Base-by-base conservation (phyloP, 2,113 vertebrate species). In the Gracilinanus agilis region DNA sequence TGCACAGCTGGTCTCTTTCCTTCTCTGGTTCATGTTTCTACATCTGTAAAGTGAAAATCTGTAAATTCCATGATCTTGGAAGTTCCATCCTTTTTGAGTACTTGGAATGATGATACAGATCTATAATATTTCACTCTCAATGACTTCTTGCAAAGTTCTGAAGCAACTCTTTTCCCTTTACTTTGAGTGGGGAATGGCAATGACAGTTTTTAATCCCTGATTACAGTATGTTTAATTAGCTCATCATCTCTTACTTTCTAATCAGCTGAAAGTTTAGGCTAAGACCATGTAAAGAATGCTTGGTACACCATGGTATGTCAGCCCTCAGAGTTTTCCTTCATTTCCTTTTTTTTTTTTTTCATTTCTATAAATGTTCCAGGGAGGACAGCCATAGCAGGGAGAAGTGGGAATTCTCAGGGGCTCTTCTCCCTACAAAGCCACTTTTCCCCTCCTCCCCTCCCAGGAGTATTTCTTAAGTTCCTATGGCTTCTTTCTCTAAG, bases 11-110 rank as follows among this genome's bases (percentile, higher is more conserved):
- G 19, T 27, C 90, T 2, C 3, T 2, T 5, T 1, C 53, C 88
- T 0, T 54, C 23, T 40, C 44, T 29, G n/a, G 3, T 0, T 0
- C 4, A 0, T 3, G 90, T 12, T 25, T 5, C 5, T 0, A 16
- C 0, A 23, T 83, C 16, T 40, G 8, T 53, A 49, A 0, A 5
- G 0, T 13, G 90, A 53, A 23, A 0, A 4, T 0, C 34, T 83
- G 49, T 83, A 1, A 40, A 40, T 12, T 67, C 12, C 16, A 2
- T 61, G 12, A 0, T 0, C 61, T 90, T 9, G 19, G 2, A 3
- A 9, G 23, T 9, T 2, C 12, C 49, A 8, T n/a, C 9, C 9
- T 2, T 5, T 24, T 10, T 54, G 44, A 29, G 27, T 40, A 0
- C 0, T 0, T 8, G 44, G 90, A 6, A 2, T 61, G 0, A 0